phyloP scores from a whole-genome alignment of 30 jellyfish, hydroid and myxozoan species.

The Hydra vulgaris region DNA sequence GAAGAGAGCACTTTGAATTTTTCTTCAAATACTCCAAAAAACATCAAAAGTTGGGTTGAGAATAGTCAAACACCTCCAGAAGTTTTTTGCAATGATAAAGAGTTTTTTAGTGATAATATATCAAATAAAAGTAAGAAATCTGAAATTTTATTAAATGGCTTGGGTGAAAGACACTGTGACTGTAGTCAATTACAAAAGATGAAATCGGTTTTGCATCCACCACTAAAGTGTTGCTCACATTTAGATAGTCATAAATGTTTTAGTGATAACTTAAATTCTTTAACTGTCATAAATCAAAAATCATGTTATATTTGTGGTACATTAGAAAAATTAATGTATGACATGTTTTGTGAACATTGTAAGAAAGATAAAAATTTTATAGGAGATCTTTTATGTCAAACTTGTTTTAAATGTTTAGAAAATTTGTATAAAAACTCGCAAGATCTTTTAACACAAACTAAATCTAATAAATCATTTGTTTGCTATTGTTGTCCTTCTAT shows the following conservation, averaged over 20 bases:
- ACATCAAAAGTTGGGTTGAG: constrained; percentile 28
- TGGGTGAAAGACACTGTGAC: constrained; percentile 11
- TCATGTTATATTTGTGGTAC: constrained; percentile 10
- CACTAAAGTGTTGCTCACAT: neutral
- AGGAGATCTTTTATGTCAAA: neutral
- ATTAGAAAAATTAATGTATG: constrained; percentile 1
- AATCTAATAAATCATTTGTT: constrained; percentile 26
- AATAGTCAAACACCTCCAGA: neutral
- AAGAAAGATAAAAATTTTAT: neutral
- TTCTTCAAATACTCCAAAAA: constrained; percentile 52
- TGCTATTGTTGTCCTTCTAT: constrained; percentile 75
- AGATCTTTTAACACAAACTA: constrained; percentile 10
- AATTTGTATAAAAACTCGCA: too few species aligned
- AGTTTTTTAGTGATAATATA: neutral
- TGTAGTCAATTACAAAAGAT: constrained; percentile 5
- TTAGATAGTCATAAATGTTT: neutral
- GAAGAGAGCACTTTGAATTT: constrained; percentile 30
- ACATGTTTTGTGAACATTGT: constrained; percentile 6
- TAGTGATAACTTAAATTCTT: neutral
- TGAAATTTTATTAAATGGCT: neutral
- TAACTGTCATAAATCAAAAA: neutral
- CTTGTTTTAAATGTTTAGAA: constrained; percentile 1
- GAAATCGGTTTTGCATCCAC: constrained; percentile 8
- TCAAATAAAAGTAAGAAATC: neutral
- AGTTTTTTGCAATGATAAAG: neutral